Conservation (phyloP, 2,888 invertebrate genomes). For the Polyommatus iphigenia region DNA sequence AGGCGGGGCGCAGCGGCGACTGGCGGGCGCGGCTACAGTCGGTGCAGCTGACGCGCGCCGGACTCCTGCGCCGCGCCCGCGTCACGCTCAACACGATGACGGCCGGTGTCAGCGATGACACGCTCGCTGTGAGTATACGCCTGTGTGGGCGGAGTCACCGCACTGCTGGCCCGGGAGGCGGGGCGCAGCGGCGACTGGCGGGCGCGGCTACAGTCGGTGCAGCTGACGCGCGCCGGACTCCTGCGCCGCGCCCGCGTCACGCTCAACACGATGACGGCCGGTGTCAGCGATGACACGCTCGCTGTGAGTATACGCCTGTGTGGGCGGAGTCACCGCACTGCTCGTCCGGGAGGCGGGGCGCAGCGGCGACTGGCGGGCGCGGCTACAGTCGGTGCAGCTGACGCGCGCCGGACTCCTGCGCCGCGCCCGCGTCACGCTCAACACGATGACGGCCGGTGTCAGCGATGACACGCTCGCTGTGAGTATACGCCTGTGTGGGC, state of each 20-base stretch:
- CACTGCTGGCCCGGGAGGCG: slow-evolving; percentile 53
- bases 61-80: slow-evolving; percentile 56
- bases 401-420: slow-evolving; percentile 57
- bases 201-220: slow-evolving; percentile 55
- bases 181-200: slow-evolving; percentile 48
- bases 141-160: slow-evolving; percentile 43
- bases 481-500: slow-evolving; percentile 42
- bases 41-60: slow-evolving; percentile 56
- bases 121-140: slow-evolving; percentile 36
- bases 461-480: slow-evolving; percentile 40
- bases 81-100: slow-evolving; percentile 48
- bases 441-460: slow-evolving; percentile 35
- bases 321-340: slow-evolving; percentile 45
- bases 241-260: slow-evolving; percentile 56
- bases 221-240: slow-evolving; percentile 56
- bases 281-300: slow-evolving; percentile 39
- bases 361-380: slow-evolving; percentile 50
- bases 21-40: slow-evolving; percentile 53
- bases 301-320: slow-evolving; percentile 42
- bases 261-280: slow-evolving; percentile 43
- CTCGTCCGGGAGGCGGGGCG: slow-evolving; percentile 50
- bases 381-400: slow-evolving; percentile 57
- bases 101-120: slow-evolving; percentile 38
- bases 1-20: slow-evolving; percentile 47
- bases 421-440: slow-evolving; percentile 53